phyloP scores from a whole-genome alignment of 2,113 vertebrate species.

The Xenopus laevis region DNA sequence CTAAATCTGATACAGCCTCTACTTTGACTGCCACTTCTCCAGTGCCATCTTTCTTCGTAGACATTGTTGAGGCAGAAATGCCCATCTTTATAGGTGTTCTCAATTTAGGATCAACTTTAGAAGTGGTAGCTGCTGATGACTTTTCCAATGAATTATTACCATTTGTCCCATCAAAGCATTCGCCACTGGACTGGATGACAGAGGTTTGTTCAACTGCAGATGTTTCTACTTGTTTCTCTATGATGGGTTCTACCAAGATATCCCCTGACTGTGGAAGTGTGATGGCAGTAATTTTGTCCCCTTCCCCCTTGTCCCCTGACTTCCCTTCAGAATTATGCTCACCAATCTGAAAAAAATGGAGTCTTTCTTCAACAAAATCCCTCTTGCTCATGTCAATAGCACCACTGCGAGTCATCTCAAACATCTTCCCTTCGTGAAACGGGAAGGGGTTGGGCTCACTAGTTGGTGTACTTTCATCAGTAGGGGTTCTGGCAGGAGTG shows the following conservation, averaged over 20 bases:
- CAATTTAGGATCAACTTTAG: constrained; percentile 95
- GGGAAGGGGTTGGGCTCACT: constrained; percentile 99
- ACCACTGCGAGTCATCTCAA: constrained; percentile 99
- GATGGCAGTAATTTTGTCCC: constrained; percentile 88
- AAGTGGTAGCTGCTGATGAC: constrained; percentile 78
- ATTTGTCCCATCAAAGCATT: constrained; percentile 78
- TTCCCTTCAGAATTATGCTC: constrained; percentile 99
- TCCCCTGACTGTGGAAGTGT: constrained; percentile 92
- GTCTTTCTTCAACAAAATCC: constrained; percentile 99
- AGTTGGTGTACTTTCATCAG: constrained; percentile 98
- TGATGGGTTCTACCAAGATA: constrained; percentile 81
- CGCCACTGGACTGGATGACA: constrained; percentile 80
- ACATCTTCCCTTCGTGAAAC: constrained; percentile 99
- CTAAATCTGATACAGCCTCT: constrained; percentile 82
- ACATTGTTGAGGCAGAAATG: constrained; percentile 93
- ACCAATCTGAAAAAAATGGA: constrained; percentile 99
- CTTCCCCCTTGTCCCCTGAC: constrained; percentile 96
- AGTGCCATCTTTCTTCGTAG: constrained; percentile 93
- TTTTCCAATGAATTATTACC: constrained; percentile 82
- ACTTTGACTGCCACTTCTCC: constrained; percentile 82
- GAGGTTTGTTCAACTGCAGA: constrained; percentile 79
- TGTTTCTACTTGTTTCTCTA: constrained; percentile 85
- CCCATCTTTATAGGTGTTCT: constrained; percentile 99
- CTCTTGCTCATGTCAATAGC: constrained; percentile 99
- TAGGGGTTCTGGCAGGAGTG: constrained; percentile 97